These are phyloP conservation scores for Alfaro cultratus DNA, from an alignment of 2,797 vertebrate genomes.

Conservation along the genomic window DNA sequence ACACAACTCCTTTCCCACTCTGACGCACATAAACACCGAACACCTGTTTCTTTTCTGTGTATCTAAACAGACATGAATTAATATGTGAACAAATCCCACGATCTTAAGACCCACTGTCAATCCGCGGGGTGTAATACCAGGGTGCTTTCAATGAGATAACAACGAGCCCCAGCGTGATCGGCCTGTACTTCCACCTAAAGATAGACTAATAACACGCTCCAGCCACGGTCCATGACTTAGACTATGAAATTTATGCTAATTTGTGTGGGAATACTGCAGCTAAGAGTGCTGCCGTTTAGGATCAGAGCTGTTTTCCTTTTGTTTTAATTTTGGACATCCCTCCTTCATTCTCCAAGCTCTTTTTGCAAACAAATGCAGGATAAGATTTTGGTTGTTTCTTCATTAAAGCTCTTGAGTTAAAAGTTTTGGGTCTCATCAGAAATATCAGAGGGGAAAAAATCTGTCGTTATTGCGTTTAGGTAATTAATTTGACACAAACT, in stretches of 20 bases:
- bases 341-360: constrained; percentile 61
- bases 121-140: constrained; percentile 67
- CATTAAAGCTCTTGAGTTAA: constrained; percentile 2
- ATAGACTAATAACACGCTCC: constrained; percentile 72
- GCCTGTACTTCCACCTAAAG: constrained; percentile 64
- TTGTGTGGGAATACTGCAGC: constrained; percentile 76
- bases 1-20: constrained; percentile 46
- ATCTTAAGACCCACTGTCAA: constrained; percentile 75
- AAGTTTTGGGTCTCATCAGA: neutral
- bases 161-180: constrained; percentile 68
- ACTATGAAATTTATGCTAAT: constrained; percentile 83
- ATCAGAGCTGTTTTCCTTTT: constrained; percentile 43
- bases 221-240: constrained; percentile 65
- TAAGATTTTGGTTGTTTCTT: constrained; percentile 26
- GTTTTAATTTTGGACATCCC: constrained; percentile 37
- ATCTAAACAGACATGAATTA: constrained; percentile 79
- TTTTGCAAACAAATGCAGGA: constrained; percentile 44
- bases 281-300: constrained; percentile 61
- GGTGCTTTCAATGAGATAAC: constrained; percentile 76
- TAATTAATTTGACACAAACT: neutral
- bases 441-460: neutral
- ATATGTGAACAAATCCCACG: constrained; percentile 83
- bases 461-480: neutral
- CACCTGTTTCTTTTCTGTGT: constrained; percentile 82
- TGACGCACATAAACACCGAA: constrained; percentile 71